Base-by-base conservation (phyloP, 2,797 vertebrate genomes). In the Moxostoma hubbsi region DNA sequence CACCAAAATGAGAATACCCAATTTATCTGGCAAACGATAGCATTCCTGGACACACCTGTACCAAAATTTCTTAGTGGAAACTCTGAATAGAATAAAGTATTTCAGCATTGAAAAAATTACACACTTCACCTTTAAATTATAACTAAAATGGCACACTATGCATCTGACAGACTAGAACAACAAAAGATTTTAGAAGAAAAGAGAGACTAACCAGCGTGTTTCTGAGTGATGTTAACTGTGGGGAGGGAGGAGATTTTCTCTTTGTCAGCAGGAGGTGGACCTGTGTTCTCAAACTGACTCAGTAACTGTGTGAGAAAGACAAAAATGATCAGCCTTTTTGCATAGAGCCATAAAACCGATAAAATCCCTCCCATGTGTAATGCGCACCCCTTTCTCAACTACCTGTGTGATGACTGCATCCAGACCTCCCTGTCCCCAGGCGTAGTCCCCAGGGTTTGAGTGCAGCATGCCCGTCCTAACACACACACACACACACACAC, bases 371-470 rank as follows among this genome's bases (percentile, higher is more conserved):
- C 5, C 36, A 46, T 13, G 13, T 10, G 5, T 4, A 24, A 55
- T 36, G 13, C 7, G 13, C 12, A 63, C 9, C 11, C 9, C 15
- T 15, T 55, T 8, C 11, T 72, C 36, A 55, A 11, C 9, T 82
- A 98, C 98, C 96, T 99, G 98, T 70, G 98, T 99, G 89, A 99
- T 97, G 67, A 99, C 97, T 0, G 98, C 97, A 10, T 99, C 98
- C 7, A 99, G 93, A 81, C 97, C 97, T 51, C 96, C 97, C 90
- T 98, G 97, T 77, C 97, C 98, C 98, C 98, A 99, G 0, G 97
- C 98, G 0, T 99, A 99, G 84, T 99, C 98, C 16, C 96, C 98
- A 0, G 97, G 97, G 75, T 97, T 99, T 16, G 97, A 99, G 88
- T 99, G 98, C 91, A 99, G 90, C 95, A 98, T 97, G 73, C 97